Conservation (phyloP, 2,113 vertebrate species). For the Macroglossus sobrinus region DNA sequence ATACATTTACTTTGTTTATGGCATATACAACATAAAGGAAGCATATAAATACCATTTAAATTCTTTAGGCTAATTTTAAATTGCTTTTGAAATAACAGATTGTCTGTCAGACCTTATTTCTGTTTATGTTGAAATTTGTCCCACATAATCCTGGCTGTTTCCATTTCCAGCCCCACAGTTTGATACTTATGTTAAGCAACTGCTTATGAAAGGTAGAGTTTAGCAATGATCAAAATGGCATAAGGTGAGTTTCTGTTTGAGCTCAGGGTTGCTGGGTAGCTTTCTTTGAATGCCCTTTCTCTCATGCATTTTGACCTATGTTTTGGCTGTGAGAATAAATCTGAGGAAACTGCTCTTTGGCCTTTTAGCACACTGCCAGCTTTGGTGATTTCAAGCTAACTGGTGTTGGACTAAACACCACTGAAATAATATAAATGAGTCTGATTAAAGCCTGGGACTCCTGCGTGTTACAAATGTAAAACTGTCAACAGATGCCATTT, state of each 20-base stretch:
- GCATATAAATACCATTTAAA: neutral
- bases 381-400: conserved; percentile 53
- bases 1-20: neutral
- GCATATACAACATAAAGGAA: neutral
- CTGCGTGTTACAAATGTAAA: conserved; percentile 68
- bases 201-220: conserved; percentile 41
- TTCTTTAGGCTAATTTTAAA: neutral
- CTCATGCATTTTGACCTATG: conserved; percentile 3
- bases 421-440: conserved; percentile 76
- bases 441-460: conserved; percentile 74
- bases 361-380: conserved; percentile 55
- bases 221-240: neutral
- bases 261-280: neutral
- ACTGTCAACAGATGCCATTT: conserved; percentile 77
- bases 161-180: conserved; percentile 27
- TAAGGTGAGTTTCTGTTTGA: conserved; percentile 29
- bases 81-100: conserved; percentile 29
- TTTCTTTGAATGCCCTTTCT: conserved; percentile 47
- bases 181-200: conserved; percentile 52
- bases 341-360: conserved; percentile 69
- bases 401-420: conserved; percentile 69
- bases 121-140: neutral
- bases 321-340: conserved; percentile 63
- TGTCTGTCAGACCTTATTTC: neutral
- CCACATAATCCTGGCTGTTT: neutral